Evolutionary conservation across 2,797 vertebrate genomes (phyloP).

Genomic region (Ibycter americanus): DNA sequence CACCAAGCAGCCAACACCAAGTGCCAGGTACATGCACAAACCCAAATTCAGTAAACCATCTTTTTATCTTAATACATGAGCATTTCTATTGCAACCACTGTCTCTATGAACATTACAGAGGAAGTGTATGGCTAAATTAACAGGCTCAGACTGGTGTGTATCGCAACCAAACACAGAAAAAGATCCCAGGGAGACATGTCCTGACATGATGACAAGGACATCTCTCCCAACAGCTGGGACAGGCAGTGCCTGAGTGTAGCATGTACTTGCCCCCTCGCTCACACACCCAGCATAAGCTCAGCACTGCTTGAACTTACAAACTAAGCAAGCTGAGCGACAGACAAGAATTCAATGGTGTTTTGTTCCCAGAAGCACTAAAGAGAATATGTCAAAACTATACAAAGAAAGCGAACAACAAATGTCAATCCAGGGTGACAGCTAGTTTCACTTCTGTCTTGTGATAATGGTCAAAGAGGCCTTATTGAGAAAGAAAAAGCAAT

Average conservation of each 20-base stretch:
- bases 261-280: rapidly evolving
- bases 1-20: not conserved
- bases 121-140: not conserved
- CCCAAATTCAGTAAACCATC: not conserved
- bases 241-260: not conserved
- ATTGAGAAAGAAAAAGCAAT: not conserved
- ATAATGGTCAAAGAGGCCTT: not conserved
- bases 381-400: not conserved
- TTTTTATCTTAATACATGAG: not conserved
- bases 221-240: not conserved
- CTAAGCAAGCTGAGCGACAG: not conserved
- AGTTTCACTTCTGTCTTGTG: not conserved
- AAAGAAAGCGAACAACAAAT: not conserved
- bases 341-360: not conserved
- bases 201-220: not conserved
- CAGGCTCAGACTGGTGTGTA: not conserved
- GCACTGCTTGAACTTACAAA: not conserved
- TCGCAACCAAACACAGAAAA: not conserved
- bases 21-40: not conserved
- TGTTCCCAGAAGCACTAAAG: not conserved
- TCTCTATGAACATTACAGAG: not conserved
- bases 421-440: not conserved
- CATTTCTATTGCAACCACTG: not conserved
- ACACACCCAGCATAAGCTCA: not conserved
- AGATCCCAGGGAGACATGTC: not conserved